These are phyloP conservation scores for Sinella curviseta DNA, from an alignment of 1,140 invertebrate species.

Conservation along the genomic window DNA sequence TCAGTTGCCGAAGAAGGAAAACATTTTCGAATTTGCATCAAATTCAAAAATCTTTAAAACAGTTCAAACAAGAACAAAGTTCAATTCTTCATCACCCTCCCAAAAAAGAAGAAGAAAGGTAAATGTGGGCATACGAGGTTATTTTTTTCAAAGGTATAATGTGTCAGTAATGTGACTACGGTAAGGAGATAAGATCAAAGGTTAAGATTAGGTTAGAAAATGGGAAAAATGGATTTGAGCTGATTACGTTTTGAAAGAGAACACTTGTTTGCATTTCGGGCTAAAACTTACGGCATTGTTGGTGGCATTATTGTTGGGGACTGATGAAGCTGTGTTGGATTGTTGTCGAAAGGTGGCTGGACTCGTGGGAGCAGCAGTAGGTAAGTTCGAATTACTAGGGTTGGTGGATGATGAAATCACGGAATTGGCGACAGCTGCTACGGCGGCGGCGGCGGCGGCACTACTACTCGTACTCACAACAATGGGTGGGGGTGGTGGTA, in stretches of 20 bases:
- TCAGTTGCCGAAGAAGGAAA: background rate
- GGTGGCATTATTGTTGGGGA: constrained; percentile 26
- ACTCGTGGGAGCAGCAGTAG: background rate
- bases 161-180: background rate
- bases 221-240: too few relatives aligned
- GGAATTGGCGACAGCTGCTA: background rate
- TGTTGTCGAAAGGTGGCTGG: background rate
- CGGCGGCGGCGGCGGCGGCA: background rate
- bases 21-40: too few relatives aligned
- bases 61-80: too few relatives aligned
- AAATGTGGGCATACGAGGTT: too few relatives aligned
- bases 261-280: too few relatives aligned
- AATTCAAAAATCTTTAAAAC: too few relatives aligned
- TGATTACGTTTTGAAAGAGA: too few relatives aligned
- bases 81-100: background rate
- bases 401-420: constrained; percentile 4
- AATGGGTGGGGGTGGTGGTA: constrained; percentile 10
- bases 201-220: too few relatives aligned
- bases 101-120: background rate
- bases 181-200: background rate
- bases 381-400: background rate
- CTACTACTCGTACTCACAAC: constrained; percentile 11
- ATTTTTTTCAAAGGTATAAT: background rate
- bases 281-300: constrained; percentile 21
- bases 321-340: background rate